These are phyloP conservation scores for Epinephelus cyanopodus DNA, from an alignment of 2,113 vertebrate species.

Conservation along the genomic window DNA sequence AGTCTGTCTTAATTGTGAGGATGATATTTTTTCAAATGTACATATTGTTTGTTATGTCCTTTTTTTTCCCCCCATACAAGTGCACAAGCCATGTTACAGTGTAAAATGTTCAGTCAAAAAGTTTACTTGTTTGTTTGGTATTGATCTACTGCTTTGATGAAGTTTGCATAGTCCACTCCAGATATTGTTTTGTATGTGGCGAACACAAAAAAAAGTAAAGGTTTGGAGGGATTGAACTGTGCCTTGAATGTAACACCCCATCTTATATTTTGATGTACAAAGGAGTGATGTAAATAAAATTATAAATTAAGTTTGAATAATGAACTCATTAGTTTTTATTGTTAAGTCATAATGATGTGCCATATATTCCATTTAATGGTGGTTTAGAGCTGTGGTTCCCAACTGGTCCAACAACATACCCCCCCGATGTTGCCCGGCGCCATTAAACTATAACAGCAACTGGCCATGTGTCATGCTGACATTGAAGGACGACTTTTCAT, in stretches of 20 bases:
- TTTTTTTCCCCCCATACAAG: neutral
- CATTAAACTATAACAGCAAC: too few species aligned
- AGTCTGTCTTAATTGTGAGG: neutral
- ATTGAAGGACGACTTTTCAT: too few species aligned
- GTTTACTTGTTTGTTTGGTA: neutral
- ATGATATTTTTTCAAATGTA: slow-evolving; percentile 1
- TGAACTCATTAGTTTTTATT: too few species aligned
- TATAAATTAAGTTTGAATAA: neutral
- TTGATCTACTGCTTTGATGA: neutral
- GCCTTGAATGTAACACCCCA: slow-evolving; percentile 44
- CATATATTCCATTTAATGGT: neutral
- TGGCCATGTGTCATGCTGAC: too few species aligned
- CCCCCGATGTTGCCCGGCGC: too few species aligned
- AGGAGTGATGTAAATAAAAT: slow-evolving; percentile 89
- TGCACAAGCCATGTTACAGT: neutral
- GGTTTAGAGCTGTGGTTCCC: neutral
- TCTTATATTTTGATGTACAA: slow-evolving; percentile 17
- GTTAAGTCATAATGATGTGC: neutral
- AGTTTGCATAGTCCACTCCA: neutral
- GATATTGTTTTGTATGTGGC: neutral
- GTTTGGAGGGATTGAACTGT: slow-evolving; percentile 13
- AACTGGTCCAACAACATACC: too few species aligned
- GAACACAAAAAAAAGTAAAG: neutral
- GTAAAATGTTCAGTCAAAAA: neutral
- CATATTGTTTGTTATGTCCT: too few species aligned